phyloP scores from a whole-genome alignment of 2,113 vertebrate genomes.

The Takifugu flavidus region DNA sequence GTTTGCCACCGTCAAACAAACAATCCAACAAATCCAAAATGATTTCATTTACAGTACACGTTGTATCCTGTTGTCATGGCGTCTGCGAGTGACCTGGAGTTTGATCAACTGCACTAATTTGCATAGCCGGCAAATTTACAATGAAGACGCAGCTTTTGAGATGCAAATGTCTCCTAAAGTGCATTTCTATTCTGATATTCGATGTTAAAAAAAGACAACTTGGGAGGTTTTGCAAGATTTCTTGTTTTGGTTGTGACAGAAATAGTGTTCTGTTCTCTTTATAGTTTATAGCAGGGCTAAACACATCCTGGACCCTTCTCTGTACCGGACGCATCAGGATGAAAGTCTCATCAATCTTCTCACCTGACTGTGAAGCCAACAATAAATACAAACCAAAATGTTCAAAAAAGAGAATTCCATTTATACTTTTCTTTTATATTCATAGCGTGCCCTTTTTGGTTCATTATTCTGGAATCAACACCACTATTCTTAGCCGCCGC shows the following conservation, averaged over 20 bases:
- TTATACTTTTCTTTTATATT: background rate
- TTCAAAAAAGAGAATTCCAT: conserved; percentile 12
- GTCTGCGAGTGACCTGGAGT: background rate
- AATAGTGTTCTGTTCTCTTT: conserved; percentile 11
- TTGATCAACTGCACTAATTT: conserved; percentile 28
- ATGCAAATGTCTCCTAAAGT: conserved; percentile 5
- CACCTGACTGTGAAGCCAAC: background rate
- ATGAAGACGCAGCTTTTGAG: conserved; percentile 13
- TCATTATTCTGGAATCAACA: conserved; percentile 28
- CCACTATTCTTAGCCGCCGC: conserved; percentile 41
- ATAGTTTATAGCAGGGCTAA: conserved; percentile 18
- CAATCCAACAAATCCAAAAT: no score
- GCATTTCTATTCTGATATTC: conserved; percentile 21
- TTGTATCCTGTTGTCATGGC: no score
- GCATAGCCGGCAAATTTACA: conserved; percentile 24
- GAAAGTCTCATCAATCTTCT: conserved; percentile 14
- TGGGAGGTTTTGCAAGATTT: background rate
- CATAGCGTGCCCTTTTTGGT: background rate
- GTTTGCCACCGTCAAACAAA: no score
- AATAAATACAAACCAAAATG: conserved; percentile 15
- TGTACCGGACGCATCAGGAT: conserved; percentile 17
- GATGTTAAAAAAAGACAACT: conserved; percentile 24
- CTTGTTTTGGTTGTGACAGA: conserved; percentile 29
- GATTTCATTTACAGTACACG: no score
- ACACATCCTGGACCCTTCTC: conserved; percentile 13